Conservation (phyloP, 2,888 invertebrate species). For the Dastarcus helophoroides region DNA sequence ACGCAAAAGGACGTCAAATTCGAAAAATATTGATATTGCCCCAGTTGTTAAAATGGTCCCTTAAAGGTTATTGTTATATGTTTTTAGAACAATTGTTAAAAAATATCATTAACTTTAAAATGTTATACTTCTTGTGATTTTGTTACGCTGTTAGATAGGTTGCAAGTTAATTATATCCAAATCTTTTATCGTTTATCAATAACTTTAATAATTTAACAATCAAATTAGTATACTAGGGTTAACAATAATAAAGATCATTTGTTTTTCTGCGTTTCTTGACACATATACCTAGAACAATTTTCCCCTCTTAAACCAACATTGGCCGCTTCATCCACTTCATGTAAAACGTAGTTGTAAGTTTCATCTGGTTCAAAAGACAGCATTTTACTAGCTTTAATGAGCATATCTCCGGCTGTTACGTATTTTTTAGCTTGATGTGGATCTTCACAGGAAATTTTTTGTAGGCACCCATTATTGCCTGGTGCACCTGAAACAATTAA, state of each 20-base stretch:
- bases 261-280: constrained; percentile 19
- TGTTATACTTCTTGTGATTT: no score
- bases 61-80: no score
- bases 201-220: no score
- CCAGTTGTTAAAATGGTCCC: constrained; percentile 14
- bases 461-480: constrained; percentile 59
- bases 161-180: no score
- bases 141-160: no score
- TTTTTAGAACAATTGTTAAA: no score
- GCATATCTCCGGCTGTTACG: constrained; percentile 62
- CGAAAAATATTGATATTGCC: constrained; percentile 1
- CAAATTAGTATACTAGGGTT: no score
- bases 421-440: constrained; percentile 64
- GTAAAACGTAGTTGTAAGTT: constrained; percentile 39
- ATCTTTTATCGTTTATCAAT: no score
- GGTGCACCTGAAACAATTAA: no score
- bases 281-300: constrained; percentile 26
- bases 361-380: constrained; percentile 32
- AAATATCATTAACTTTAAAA: no score
- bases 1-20: constrained; percentile 22
- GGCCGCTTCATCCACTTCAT: constrained; percentile 30
- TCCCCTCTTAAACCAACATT: constrained; percentile 28
- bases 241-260: no score
- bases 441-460: constrained; percentile 63
- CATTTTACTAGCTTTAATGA: constrained; percentile 58